These are phyloP conservation scores for Ametastegia equiseti DNA, from an alignment of 2,888 invertebrate species.

Conservation along the genomic window DNA sequence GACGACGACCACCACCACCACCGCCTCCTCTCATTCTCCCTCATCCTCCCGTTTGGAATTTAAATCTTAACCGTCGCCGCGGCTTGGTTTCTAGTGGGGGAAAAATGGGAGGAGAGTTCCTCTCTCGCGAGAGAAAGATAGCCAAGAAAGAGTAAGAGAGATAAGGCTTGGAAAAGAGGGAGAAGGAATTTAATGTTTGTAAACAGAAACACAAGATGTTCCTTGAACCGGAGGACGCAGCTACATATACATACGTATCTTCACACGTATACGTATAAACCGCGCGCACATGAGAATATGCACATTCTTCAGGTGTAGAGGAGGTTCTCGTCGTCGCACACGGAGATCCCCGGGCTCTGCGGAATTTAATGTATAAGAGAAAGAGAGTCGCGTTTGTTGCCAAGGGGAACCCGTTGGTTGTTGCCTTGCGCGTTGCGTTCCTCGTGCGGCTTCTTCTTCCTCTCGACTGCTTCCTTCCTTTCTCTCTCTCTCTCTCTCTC, in stretches of 20 bases:
- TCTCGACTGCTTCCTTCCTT: constrained; percentile 34
- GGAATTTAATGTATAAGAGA: constrained; percentile 52
- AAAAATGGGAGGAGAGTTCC: constrained; percentile 23
- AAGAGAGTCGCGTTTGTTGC: constrained; percentile 37
- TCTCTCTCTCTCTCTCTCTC: neutral
- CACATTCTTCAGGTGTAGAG: no score
- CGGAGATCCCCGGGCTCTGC: constrained; percentile 51
- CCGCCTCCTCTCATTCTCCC: constrained; percentile 55
- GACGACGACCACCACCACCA: no score
- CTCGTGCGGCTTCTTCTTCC: constrained; percentile 4
- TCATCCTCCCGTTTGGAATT: constrained; percentile 68
- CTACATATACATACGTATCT: neutral
- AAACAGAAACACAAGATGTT: constrained; percentile 65
- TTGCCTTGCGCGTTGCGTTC: no score
- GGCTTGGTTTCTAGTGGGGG: constrained; percentile 60
- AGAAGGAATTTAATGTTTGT: constrained; percentile 65
- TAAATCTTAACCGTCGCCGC: constrained; percentile 74
- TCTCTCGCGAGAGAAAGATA: constrained; percentile 46
- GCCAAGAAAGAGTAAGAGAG: constrained; percentile 39
- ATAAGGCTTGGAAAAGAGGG: constrained; percentile 49
- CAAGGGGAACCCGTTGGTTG: constrained; percentile 38
- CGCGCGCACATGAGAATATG: neutral
- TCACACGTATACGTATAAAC: neutral
- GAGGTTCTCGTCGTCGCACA: no score
- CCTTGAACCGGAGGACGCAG: constrained; percentile 45